Conservation (phyloP, 2,797 vertebrate genomes). For the Podarcis siculus region DNA sequence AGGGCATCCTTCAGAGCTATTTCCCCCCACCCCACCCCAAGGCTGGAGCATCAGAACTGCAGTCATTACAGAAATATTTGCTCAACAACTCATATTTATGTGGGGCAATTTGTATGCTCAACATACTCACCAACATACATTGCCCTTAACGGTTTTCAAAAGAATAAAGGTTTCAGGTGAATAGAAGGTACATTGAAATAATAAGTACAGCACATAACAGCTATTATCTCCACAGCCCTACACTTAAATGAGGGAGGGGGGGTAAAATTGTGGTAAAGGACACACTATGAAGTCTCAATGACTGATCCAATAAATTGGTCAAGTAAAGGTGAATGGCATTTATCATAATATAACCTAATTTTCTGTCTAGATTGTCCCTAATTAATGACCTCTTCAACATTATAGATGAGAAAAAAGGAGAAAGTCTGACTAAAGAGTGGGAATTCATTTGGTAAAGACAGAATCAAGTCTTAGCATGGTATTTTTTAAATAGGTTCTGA, state of each 20-base stretch:
- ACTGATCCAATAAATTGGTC: conserved; percentile 48
- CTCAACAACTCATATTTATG: conserved; percentile 21
- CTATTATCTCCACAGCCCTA: conserved; percentile 33
- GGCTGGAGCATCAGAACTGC: conserved; percentile 1
- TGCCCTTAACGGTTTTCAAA: conserved; percentile 15
- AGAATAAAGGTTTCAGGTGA: conserved; percentile 32
- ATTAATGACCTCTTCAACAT: conserved; percentile 42
- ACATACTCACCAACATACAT: conserved; percentile 5
- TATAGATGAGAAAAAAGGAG: conserved; percentile 45
- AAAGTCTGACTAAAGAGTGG: conserved; percentile 9
- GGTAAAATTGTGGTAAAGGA: conserved; percentile 24
- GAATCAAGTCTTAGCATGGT: conserved; percentile 41
- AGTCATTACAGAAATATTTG: conserved; percentile 48
- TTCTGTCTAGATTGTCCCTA: conserved; percentile 45
- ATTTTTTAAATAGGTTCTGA: conserved; percentile 37
- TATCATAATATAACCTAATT: conserved; percentile 51
- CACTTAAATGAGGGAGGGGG: conserved; percentile 24
- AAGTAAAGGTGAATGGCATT: conserved; percentile 56
- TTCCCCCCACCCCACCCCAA: conserved; percentile 3
- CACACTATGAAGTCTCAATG: conserved; percentile 34
- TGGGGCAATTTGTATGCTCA: conserved; percentile 43
- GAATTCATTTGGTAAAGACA: conserved; percentile 46
- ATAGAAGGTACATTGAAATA: conserved; percentile 19
- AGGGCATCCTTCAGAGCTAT: neutral
- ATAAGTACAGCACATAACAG: conserved; percentile 1